Percentiles rank a stretch among this genome's conserved stretches.
Evolutionary conservation across 1,140 invertebrate genomes (phyloP).

Genomic region (Zaprionus africanus): DNA sequence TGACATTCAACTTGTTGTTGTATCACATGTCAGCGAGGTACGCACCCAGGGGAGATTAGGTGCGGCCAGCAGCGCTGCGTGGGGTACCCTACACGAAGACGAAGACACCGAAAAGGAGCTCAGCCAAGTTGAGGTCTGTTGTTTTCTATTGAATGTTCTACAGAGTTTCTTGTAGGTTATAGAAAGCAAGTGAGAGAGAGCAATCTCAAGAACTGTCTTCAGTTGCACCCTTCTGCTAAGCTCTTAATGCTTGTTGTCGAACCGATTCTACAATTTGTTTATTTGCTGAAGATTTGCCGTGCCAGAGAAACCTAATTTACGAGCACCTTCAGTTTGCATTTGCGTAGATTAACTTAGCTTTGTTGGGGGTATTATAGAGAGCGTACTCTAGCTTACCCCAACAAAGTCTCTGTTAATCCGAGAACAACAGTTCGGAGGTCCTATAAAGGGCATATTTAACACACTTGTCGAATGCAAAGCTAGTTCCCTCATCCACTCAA

Average conservation of each 20-base stretch:
- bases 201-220: no score
- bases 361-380: background rate
- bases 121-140: background rate
- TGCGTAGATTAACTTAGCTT: background rate
- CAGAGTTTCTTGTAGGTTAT: background rate
- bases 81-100: background rate
- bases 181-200: no score
- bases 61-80: background rate
- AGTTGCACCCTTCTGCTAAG: no score
- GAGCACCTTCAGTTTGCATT: background rate
- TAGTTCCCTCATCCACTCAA: background rate
- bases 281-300: background rate
- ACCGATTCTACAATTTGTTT: background rate
- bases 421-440: background rate
- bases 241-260: background rate
- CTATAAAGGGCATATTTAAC: slow-evolving; percentile 1
- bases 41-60: slow-evolving; percentile 3
- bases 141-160: background rate
- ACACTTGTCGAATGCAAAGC: background rate
- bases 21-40: background rate
- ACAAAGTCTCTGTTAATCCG: background rate
- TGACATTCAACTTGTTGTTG: background rate
- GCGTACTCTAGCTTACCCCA: background rate
- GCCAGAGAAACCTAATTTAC: background rate
- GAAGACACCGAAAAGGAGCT: background rate